Percentiles rank a stretch among this genome's conserved stretches.
Evolutionary conservation across 2,797 vertebrate genomes (phyloP).

Genomic region (Morelia viridis): DNA sequence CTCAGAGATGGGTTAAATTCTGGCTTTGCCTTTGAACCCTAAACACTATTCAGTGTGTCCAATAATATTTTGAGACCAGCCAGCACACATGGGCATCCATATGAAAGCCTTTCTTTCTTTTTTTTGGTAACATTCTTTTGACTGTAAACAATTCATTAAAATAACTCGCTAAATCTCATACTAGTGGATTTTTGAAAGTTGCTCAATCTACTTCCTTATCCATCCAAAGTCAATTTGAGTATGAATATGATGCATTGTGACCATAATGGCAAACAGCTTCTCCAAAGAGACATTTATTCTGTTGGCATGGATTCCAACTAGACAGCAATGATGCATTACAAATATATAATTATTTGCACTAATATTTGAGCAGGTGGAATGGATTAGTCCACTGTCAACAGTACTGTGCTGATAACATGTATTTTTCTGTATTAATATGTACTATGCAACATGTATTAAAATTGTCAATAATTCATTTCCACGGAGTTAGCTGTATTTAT

Average conservation of each 20-base stretch:
- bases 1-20: not conserved
- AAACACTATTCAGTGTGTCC: not conserved
- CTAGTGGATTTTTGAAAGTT: constrained; percentile 72
- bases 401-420: constrained; percentile 89
- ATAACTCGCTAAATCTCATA: constrained; percentile 66
- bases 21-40: not conserved
- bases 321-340: constrained; percentile 80
- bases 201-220: constrained; percentile 66
- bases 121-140: constrained; percentile 27
- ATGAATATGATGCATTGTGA: constrained; percentile 72
- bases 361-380: constrained; percentile 99
- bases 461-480: constrained; percentile 81
- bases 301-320: constrained; percentile 70
- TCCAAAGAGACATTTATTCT: constrained; percentile 75
- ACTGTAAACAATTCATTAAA: constrained; percentile 69
- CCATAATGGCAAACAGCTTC: constrained; percentile 73
- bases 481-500: constrained; percentile 77
- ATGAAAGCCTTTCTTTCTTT: not conserved
- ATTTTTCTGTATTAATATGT: constrained; percentile 84
- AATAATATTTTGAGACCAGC: not conserved
- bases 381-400: constrained; percentile 99
- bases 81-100: not conserved
- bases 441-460: constrained; percentile 82
- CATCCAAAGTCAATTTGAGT: constrained; percentile 76
- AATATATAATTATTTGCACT: constrained; percentile 85